Base-by-base conservation (phyloP, 2,888 invertebrate species). In the Herminia tarsipennalis region DNA sequence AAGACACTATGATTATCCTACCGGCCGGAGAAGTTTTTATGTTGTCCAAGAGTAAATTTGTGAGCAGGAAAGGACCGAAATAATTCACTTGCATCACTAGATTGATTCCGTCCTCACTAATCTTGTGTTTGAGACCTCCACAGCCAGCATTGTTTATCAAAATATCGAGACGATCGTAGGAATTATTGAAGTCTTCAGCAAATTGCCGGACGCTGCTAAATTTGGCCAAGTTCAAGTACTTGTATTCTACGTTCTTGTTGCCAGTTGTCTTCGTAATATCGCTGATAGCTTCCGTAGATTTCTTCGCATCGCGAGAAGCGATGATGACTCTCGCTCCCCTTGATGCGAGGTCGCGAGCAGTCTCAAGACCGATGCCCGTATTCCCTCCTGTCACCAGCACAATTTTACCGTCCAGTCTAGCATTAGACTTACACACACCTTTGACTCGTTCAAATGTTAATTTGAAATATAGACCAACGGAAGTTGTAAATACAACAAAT, bases 291-390 rank as follows among this genome's bases (percentile, higher is more conserved):
- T 89, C 83, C 85, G 95, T 94, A 65, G 97, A 96, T 82, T 93
- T 94, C 3, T 90, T 72, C 70, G 94, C 86, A 78, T 97, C 93
- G 55, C 96, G 91, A 73, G 97, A 96, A 1, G 97, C 97, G 93
- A 98, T 95, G 43, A 88, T 70, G 13, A 92, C 83, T 70, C 92
- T 94, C 0, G 95, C 97, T 2, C 95, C 94, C 50, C 95, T 86
- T 52, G 86, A 89, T 0, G 96, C 96, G 52, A 97, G 81, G 61
- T 94, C 95, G 45, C 87, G 85, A 0, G 93, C 95, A 0, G 95
- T 95, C 83, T 96, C 96, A 73, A 94, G 93, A 1, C 97, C 97
- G 45, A 97, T 96, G 1, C 97, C 97, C 1, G 95, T 94, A 78
- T 96, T 97, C 0, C 95, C 94, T 4, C 97, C 97, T 0, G 97